phyloP scores from a whole-genome alignment of 92 coral and sea anemone species.

The Palythoa grandis region DNA sequence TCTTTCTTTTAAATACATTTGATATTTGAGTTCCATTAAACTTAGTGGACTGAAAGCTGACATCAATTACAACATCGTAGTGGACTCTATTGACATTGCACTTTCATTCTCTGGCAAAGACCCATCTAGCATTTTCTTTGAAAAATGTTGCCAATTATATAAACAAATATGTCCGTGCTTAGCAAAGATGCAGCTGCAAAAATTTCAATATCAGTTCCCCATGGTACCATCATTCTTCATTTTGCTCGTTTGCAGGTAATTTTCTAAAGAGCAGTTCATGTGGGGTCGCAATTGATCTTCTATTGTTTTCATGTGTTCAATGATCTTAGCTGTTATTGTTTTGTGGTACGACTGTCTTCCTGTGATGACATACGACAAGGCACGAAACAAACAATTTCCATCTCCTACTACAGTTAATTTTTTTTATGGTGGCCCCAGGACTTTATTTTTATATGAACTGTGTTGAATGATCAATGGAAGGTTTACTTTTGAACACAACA shows the following conservation, averaged over 20 bases:
- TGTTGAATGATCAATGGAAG: conserved; percentile 14
- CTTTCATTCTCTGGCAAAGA: conserved; percentile 41
- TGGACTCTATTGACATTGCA: conserved; percentile 50
- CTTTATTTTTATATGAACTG: background rate
- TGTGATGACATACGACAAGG: conserved; percentile 5
- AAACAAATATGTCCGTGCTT: conserved; percentile 48
- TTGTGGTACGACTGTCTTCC: conserved; percentile 29
- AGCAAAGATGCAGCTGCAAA: too few species aligned
- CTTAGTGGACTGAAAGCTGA: conserved; percentile 1
- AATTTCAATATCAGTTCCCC: conserved; percentile 3
- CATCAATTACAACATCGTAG: conserved; percentile 52
- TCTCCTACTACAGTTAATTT: conserved; percentile 2
- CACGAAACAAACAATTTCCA: conserved; percentile 43
- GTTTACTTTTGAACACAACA: conserved; percentile 34
- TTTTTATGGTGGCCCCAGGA: conserved; percentile 39
- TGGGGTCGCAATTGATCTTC: background rate
- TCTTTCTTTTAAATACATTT: background rate
- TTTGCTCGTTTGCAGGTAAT: background rate
- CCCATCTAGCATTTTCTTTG: conserved; percentile 51
- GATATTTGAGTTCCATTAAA: background rate
- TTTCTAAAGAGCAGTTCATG: background rate
- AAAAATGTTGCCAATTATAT: conserved; percentile 52
- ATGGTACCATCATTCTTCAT: conserved; percentile 41
- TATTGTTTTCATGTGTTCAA: background rate
- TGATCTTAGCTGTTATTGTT: conserved; percentile 7